Conservation (phyloP, 2,113 vertebrate genomes). For the Prunella himalayana region DNA sequence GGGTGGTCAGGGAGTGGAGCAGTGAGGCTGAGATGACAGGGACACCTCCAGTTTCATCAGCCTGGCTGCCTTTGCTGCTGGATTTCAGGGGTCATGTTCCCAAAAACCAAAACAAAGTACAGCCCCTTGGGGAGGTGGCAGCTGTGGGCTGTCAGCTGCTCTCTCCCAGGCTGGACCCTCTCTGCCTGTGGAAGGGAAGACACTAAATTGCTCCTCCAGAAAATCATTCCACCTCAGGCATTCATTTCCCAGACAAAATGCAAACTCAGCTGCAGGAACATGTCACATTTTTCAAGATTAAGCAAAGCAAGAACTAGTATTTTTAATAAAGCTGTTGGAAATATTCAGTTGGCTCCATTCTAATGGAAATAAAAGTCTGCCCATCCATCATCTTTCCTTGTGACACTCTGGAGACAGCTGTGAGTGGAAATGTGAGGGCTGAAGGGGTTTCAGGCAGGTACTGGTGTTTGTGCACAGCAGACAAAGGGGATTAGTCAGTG, state of each 20-base stretch:
- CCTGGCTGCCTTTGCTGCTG: background rate
- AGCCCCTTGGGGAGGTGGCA: no score
- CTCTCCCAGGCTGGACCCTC: background rate
- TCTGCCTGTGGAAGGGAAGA: background rate
- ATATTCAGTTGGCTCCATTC: background rate
- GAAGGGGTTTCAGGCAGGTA: background rate
- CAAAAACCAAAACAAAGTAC: background rate
- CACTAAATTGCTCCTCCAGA: background rate
- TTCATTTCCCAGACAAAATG: background rate
- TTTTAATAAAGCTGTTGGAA: constrained; percentile 46
- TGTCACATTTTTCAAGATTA: constrained; percentile 29
- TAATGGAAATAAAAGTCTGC: constrained; percentile 24
- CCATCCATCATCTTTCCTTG: constrained; percentile 32
- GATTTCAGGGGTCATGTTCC: background rate
- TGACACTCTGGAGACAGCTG: background rate
- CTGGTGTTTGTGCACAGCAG: background rate
- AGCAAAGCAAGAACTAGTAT: background rate
- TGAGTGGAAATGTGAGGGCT: background rate
- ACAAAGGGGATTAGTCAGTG: background rate
- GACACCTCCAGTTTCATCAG: background rate
- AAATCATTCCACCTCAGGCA: background rate
- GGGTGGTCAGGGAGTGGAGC: background rate
- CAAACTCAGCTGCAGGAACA: constrained; percentile 29
- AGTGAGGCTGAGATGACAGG: background rate
- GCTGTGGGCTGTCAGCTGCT: background rate